Conservation (phyloP, 2,888 invertebrate genomes). For the Tenthredo notha region DNA sequence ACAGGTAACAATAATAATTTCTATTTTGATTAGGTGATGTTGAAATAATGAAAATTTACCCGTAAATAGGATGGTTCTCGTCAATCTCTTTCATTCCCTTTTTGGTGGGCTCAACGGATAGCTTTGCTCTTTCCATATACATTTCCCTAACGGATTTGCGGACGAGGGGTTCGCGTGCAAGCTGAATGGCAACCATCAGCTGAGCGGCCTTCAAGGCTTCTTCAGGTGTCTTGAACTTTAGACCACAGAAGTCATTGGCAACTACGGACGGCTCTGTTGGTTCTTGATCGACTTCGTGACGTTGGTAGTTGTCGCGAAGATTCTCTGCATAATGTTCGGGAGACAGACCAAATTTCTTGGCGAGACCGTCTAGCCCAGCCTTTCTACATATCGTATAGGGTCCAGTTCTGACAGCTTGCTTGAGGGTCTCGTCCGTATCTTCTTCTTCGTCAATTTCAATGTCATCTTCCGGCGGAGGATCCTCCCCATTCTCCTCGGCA, state of each 20-base stretch:
- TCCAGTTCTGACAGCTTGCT: conserved; percentile 92
- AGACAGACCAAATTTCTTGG: conserved; percentile 94
- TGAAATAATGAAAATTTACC: conserved; percentile 72
- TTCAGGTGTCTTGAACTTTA: conserved; percentile 81
- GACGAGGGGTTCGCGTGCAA: conserved; percentile 94
- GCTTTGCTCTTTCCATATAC: conserved; percentile 92
- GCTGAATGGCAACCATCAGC: conserved; percentile 96
- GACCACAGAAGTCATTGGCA: conserved; percentile 85
- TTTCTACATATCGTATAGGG: conserved; percentile 93
- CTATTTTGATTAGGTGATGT: conserved; percentile 7
- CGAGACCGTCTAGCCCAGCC: conserved; percentile 91
- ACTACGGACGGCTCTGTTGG: conserved; percentile 90
- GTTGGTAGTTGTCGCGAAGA: conserved; percentile 95
- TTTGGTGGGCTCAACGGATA: conserved; percentile 91
- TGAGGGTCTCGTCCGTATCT: conserved; percentile 83
- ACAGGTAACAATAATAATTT: conserved; percentile 16
- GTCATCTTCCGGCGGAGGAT: conserved; percentile 82
- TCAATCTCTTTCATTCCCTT: conserved; percentile 97
- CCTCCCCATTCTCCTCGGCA: conserved; percentile 84
- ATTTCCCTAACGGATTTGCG: conserved; percentile 92
- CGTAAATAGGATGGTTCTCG: conserved; percentile 93
- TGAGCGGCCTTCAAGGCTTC: conserved; percentile 95
- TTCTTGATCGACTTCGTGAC: conserved; percentile 97
- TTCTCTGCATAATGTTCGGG: conserved; percentile 98
- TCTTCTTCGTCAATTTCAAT: conserved; percentile 81